Evolutionary conservation across 2,797 vertebrate species (phyloP).

Genomic region (Pteronotus mesoamericanus): DNA sequence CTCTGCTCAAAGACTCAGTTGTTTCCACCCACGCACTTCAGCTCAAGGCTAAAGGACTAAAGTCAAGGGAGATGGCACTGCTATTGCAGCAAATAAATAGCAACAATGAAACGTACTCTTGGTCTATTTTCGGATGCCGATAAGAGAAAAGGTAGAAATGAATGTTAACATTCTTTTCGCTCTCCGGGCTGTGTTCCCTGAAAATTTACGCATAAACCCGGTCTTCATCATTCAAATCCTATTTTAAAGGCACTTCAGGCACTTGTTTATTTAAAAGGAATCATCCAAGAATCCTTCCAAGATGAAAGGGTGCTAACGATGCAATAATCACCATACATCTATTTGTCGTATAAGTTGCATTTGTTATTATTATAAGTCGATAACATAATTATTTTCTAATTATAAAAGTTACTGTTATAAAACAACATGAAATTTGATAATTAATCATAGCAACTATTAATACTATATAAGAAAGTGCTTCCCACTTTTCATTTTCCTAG

Average conservation of each 20-base stretch:
- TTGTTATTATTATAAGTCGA: not conserved
- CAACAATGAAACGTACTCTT: not conserved
- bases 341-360: not conserved
- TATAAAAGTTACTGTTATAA: not conserved
- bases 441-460: not conserved
- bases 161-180: not conserved
- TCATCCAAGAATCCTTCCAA: not conserved
- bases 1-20: not conserved
- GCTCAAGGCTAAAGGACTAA: conserved; percentile 25
- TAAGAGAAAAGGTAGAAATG: not conserved
- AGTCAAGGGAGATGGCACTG: not conserved
- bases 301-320: not conserved
- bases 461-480: not conserved
- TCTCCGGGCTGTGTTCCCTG: not conserved
- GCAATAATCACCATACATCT: not conserved
- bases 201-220: not conserved
- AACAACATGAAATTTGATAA: not conserved
- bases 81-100: not conserved
- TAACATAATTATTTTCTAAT: not conserved
- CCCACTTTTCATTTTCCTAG: not conserved
- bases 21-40: not conserved
- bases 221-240: not conserved
- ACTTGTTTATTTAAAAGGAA: not conserved
- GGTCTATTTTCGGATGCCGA: not conserved
- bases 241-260: not conserved